phyloP scores from a whole-genome alignment of 2,113 vertebrate species.

The Rhinogobius similis region DNA sequence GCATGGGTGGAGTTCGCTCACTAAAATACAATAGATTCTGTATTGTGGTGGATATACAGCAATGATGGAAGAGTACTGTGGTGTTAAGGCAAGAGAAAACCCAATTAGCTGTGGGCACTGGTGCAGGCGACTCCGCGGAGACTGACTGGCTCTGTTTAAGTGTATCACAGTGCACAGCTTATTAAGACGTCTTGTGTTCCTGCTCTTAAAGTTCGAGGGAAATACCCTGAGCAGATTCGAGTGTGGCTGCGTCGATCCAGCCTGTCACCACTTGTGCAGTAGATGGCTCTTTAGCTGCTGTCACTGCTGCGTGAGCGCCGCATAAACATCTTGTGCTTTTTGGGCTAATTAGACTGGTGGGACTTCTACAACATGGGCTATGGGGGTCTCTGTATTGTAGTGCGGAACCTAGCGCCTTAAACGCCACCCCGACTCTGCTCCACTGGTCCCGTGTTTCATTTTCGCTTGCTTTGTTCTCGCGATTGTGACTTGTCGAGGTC shows the following conservation, averaged over 20 bases:
- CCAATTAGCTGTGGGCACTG: slow-evolving; percentile 70
- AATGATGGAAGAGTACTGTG: slow-evolving; percentile 49
- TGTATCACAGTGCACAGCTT: slow-evolving; percentile 64
- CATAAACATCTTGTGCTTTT: slow-evolving; percentile 77
- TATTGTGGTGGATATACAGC: slow-evolving; percentile 43
- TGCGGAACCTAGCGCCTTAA: slow-evolving; percentile 19
- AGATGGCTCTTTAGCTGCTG: slow-evolving; percentile 75
- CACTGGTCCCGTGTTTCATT: slow-evolving; percentile 5
- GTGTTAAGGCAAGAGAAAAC: slow-evolving; percentile 54
- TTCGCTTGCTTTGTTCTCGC: neutral
- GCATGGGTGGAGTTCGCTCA: slow-evolving; percentile 39
- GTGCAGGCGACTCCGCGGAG: slow-evolving; percentile 55
- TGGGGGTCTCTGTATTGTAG: slow-evolving; percentile 26
- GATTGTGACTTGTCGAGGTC: slow-evolving; percentile 16
- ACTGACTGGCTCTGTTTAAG: slow-evolving; percentile 54
- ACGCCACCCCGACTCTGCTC: slow-evolving; percentile 14
- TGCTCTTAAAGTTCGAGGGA: slow-evolving; percentile 69
- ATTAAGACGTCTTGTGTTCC: slow-evolving; percentile 78
- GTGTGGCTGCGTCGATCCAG: slow-evolving; percentile 60
- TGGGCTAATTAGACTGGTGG: slow-evolving; percentile 80
- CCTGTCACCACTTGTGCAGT: slow-evolving; percentile 69
- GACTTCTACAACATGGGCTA: slow-evolving; percentile 66
- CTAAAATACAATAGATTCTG: slow-evolving; percentile 22
- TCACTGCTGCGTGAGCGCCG: slow-evolving; percentile 68
- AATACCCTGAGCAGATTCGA: slow-evolving; percentile 68